Evolutionary conservation across 2,888 invertebrate genomes (phyloP), one percentile per base, ranked within the genome.

Genomic region (Nymphalis c-album): DNA sequence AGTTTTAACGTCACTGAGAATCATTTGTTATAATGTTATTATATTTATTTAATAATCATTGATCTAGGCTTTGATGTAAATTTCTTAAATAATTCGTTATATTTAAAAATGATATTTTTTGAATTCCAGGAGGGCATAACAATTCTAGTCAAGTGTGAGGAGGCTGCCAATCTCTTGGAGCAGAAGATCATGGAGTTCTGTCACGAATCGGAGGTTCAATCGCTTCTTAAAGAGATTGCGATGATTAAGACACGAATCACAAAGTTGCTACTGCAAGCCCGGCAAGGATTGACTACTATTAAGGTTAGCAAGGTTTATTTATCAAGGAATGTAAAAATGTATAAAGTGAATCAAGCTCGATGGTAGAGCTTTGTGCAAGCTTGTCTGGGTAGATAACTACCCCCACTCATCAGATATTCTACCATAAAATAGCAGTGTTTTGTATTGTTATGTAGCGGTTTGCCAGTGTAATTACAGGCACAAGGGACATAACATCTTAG

Each of bases 71-170:
- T 40, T 40, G 0, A 13, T 13, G 40, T 40, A 40, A 40, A 40
- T 40, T 40, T 13, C 13, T 40, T 40, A 0, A 40, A 40, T 13
- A 40, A 40, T 40, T 40, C 13, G 13, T 40, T 4, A 13, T 48
- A 20, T 2, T 20, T 20, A 20, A 20, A 8, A 51, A 4, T 2
- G 26, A 18, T n/a, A 51, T 20, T 57, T 45, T 59, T 45, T 5
- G 46, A 20, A 26, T 73, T 94, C 60, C 88, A 97, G 97, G 94
- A 94, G 79, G 94, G 96, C 75, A 93, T 95, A 77, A 89, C 92
- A 76, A 94, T 96, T 83, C 92, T 97, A 77, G 93, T 94, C 83
- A 93, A 93, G 80, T 94, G 96, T 82, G 95, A 95, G 72, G 93
- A 94, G 75, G 95, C 95, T 74, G 94, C 95, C 0, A 91, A 92